Base-by-base conservation (phyloP, 2,888 invertebrate species). In the Caenorhabditis macrosperma region DNA sequence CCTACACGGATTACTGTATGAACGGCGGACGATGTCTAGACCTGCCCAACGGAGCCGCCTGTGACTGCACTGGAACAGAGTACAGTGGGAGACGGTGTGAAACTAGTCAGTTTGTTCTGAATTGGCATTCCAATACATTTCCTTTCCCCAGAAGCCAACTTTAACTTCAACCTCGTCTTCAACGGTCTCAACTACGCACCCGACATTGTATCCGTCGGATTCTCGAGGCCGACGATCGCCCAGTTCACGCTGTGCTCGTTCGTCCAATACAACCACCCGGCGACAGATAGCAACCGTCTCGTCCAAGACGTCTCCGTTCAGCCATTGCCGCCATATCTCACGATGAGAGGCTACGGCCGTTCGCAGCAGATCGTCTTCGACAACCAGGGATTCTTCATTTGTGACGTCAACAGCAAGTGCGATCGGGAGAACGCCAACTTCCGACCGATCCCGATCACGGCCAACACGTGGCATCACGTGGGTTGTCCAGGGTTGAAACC, bases 401-500 rank as follows among this genome's bases (percentile, higher is more conserved):
- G 78, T 44, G 50, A 64, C 33, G 38, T 22, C 2, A 38, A 35
- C 12, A 50, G 41, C 12, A 20, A 7, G 15, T 72, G 72, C 35
- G 41, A 15, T 46, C 48, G 64, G 1, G 67, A 68, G 1, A 20
- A 15, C 7, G 30, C n/a, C 30, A 24, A 41, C 44, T 77, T 41
- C 30, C 63, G 35, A 22, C n/a, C 33, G 26, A 68, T 68, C n/a
- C 44, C 71, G 30, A 78, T 78, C 6, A 66, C 78, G 33, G 66
- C 78, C 9, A 78, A 78, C 20, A 78, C 78, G 20, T 78, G 78
- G 78, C 78, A 78, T 78, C 78, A 78, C 72, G 78, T 78, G 35
- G 26, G 77, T 61, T 12, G 41, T 22, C n/a, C 33, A 10, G 3
- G 33, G 0, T 28, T n/a, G 10, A 17, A 60, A 44, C 5, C 4